These are phyloP conservation scores for Scalopus aquaticus DNA, from an alignment of 2,113 vertebrate genomes.

Conservation along the genomic window DNA sequence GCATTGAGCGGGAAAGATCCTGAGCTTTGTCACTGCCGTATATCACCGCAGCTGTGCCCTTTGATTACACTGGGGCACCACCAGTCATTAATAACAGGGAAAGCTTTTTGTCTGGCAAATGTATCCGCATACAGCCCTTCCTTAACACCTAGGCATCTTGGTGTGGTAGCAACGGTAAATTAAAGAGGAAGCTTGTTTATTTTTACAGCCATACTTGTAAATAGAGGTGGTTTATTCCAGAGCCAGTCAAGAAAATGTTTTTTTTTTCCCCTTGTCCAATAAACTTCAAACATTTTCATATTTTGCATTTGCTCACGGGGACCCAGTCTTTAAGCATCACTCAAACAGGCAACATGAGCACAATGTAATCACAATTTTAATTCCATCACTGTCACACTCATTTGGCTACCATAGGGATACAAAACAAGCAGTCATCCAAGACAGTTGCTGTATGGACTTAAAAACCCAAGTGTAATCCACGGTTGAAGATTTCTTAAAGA, in stretches of 20 bases:
- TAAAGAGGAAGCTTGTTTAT: slow-evolving; percentile 80
- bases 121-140: slow-evolving; percentile 72
- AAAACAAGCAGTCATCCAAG: slow-evolving; percentile 15
- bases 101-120: slow-evolving; percentile 88
- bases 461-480: background rate
- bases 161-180: slow-evolving; percentile 82
- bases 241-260: slow-evolving; percentile 56
- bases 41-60: slow-evolving; percentile 88
- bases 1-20: slow-evolving; percentile 84
- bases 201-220: slow-evolving; percentile 76
- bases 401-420: slow-evolving; percentile 34
- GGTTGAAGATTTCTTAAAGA: slow-evolving; percentile 29
- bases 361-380: slow-evolving; percentile 38
- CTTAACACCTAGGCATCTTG: slow-evolving; percentile 84
- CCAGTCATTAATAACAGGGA: slow-evolving; percentile 89
- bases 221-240: slow-evolving; percentile 80
- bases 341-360: slow-evolving; percentile 59
- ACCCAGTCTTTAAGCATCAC: slow-evolving; percentile 67
- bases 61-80: slow-evolving; percentile 89
- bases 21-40: slow-evolving; percentile 86
- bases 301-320: slow-evolving; percentile 67
- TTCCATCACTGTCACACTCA: slow-evolving; percentile 29
- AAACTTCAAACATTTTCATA: slow-evolving; percentile 32
- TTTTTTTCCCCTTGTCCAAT: slow-evolving; percentile 55
- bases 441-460: background rate